These are phyloP conservation scores for Dipodomys ordii DNA, from an alignment of 2,113 vertebrate species.

Conservation along the genomic window DNA sequence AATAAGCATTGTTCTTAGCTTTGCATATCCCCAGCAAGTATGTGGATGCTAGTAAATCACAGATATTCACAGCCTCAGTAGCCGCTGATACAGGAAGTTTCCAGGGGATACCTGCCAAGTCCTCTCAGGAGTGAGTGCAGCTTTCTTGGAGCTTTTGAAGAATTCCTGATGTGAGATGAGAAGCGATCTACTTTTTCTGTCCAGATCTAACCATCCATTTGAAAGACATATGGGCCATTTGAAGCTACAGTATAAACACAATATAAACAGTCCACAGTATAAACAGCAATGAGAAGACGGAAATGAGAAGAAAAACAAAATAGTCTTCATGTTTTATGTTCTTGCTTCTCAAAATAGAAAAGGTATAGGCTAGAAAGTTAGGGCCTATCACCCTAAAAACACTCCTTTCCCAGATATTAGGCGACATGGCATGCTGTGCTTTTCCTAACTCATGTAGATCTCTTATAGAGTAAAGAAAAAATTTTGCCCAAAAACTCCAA, in stretches of 20 bases:
- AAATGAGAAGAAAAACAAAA: background rate
- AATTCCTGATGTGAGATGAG: background rate
- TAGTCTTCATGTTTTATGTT: background rate
- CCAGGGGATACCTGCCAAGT: background rate
- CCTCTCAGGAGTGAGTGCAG: background rate
- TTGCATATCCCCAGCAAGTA: background rate
- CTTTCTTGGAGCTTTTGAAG: background rate
- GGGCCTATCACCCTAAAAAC: background rate
- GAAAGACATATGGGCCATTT: background rate
- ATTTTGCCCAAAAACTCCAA: background rate
- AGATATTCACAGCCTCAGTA: rapidly evolving
- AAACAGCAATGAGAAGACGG: background rate
- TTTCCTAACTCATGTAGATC: background rate
- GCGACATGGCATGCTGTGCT: background rate
- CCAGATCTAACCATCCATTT: background rate
- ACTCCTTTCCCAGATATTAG: background rate
- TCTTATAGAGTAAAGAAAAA: background rate
- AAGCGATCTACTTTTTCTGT: background rate
- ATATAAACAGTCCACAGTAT: background rate
- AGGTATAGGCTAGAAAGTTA: background rate
- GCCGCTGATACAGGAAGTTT: background rate
- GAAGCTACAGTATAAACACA: background rate
- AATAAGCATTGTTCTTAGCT: background rate
- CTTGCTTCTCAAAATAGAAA: background rate
- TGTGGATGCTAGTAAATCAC: background rate